A percentile compares a stretch with the other conserved stretches of the same genome.
phyloP scores from a whole-genome alignment of 2,113 vertebrate species.

The Aspiorhynchus laticeps region DNA sequence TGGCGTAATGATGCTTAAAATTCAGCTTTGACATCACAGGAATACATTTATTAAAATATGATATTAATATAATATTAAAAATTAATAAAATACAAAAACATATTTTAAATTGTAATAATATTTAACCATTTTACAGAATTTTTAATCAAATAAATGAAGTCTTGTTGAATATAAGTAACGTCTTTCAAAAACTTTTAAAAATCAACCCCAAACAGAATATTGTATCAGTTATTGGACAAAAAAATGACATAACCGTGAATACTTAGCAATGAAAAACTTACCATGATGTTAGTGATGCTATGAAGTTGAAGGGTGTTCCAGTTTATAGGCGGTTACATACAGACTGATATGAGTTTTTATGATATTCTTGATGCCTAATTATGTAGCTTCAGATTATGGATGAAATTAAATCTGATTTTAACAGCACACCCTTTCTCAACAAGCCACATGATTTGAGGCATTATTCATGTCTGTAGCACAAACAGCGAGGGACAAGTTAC shows the following conservation, averaged over 20 bases:
- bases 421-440: background rate
- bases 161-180: background rate
- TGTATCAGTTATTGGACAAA: background rate
- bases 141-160: too few relatives aligned
- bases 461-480: background rate
- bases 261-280: too few relatives aligned
- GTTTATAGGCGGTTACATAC: background rate
- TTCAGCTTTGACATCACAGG: too few relatives aligned
- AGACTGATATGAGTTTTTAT: background rate
- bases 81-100: too few relatives aligned
- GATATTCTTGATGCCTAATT: background rate
- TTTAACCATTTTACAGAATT: too few relatives aligned
- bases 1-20: too few relatives aligned
- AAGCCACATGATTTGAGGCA: background rate
- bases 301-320: background rate
- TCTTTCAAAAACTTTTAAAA: background rate
- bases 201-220: background rate
- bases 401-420: background rate
- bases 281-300: background rate
- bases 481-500: background rate
- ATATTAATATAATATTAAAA: too few relatives aligned
- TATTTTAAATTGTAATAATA: too few relatives aligned
- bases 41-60: too few relatives aligned
- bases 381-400: background rate
- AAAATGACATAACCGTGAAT: too few relatives aligned